These are phyloP conservation scores for Porites australiensis DNA, from an alignment of 64 coral and sea anemone species.

Conservation along the genomic window DNA sequence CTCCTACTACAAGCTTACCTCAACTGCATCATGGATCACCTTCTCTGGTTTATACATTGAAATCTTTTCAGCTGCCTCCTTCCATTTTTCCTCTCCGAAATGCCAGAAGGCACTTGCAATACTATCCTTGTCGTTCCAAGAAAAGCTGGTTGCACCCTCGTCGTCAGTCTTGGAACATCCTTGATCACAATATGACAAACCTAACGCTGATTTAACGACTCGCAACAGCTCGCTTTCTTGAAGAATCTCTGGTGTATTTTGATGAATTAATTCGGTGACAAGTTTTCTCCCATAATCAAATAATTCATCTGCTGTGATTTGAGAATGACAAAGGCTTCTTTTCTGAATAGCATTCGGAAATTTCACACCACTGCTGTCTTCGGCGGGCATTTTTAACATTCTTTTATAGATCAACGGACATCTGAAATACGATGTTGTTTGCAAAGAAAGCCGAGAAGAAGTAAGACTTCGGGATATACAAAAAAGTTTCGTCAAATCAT, in stretches of 20 bases:
- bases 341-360: not conserved
- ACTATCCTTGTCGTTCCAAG: not conserved
- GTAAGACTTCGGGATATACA: not conserved
- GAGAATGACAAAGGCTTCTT: not conserved
- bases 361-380: not conserved
- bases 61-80: conserved; percentile 9
- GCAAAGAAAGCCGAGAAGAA: not conserved
- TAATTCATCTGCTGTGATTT: not conserved
- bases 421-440: not conserved
- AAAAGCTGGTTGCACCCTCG: not conserved
- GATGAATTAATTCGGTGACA: not conserved
- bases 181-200: not conserved
- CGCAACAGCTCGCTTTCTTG: conserved; percentile 14
- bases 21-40: not conserved
- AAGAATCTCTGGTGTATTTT: not conserved
- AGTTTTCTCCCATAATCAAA: conserved; percentile 2
- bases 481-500: conserved; percentile 19
- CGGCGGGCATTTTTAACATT: not conserved
- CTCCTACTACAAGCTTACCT: not conserved
- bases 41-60: not conserved
- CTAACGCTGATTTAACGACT: not conserved
- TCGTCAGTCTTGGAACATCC: not conserved
- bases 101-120: conserved; percentile 14
- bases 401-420: not conserved
- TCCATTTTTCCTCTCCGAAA: conserved; percentile 18